A percentile compares a stretch with the other conserved stretches of the same genome.
These are phyloP conservation scores for Hycleus phaleratus DNA, from an alignment of 1,140 invertebrate genomes.

Conservation along the genomic window DNA sequence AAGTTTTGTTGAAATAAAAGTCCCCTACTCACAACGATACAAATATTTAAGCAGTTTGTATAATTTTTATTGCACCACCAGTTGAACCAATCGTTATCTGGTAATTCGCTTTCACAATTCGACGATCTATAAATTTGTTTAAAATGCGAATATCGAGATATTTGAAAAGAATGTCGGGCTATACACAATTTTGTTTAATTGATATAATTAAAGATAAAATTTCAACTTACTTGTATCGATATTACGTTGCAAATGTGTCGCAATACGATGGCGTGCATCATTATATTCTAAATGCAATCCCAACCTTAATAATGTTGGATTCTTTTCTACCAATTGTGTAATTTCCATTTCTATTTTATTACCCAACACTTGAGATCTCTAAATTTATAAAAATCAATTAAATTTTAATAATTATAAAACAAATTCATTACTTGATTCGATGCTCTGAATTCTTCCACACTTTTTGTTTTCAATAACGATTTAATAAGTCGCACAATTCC, in stretches of 20 bases:
- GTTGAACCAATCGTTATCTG: slow-evolving; percentile 29
- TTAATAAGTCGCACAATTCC: slow-evolving; percentile 78
- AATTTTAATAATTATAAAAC: neutral
- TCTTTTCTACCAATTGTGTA: slow-evolving; percentile 85
- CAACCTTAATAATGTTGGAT: slow-evolving; percentile 81
- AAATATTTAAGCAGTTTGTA: slow-evolving; percentile 26
- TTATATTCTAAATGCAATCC: slow-evolving; percentile 94
- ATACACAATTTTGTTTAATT: neutral
- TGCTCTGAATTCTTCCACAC: slow-evolving; percentile 86
- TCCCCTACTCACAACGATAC: slow-evolving; percentile 20
- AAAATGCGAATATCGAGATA: neutral
- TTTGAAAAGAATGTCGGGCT: neutral
- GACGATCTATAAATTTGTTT: slow-evolving; percentile 30
- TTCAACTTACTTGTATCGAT: slow-evolving; percentile 87
- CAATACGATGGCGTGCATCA: slow-evolving; percentile 87
- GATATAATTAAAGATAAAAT: neutral
- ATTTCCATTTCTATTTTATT: slow-evolving; percentile 99
- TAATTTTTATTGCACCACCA: slow-evolving; percentile 30
- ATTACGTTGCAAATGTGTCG: slow-evolving; percentile 88
- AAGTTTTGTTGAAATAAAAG: neutral
- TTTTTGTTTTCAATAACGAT: slow-evolving; percentile 76
- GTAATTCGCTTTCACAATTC: slow-evolving; percentile 34
- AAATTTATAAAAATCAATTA: slow-evolving; percentile 20
- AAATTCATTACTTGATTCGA: slow-evolving; percentile 77
- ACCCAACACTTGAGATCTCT: slow-evolving; percentile 90